Conservation (phyloP, 2,888 invertebrate genomes). For the Agrochola litura region DNA sequence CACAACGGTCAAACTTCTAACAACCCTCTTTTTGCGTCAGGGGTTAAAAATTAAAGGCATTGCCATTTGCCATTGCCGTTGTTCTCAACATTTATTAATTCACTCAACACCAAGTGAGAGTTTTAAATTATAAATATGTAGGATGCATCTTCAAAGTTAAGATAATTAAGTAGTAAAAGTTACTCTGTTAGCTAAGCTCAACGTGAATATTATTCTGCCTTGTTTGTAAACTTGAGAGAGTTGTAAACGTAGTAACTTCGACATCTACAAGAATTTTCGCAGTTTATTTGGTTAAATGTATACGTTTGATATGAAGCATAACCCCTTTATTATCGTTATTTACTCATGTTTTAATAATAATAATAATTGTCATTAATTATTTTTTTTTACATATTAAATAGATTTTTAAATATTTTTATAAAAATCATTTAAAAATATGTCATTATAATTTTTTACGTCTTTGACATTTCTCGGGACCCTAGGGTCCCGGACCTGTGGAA, state of each 20-base stretch:
- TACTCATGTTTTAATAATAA: neutral
- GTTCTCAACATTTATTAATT: too few relatives aligned
- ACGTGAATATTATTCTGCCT: neutral
- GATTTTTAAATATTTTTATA: too few relatives aligned
- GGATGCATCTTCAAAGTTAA: neutral
- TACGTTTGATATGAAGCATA: neutral
- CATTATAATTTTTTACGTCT: too few relatives aligned
- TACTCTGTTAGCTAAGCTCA: neutral
- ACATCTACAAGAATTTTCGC: neutral
- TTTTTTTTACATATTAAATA: too few relatives aligned
- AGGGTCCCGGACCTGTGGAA: too few relatives aligned
- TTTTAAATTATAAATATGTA: neutral
- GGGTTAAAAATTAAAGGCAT: too few relatives aligned
- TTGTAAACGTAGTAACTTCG: neutral
- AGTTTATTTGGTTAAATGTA: neutral
- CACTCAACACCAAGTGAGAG: neutral
- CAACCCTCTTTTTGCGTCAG: too few relatives aligned
- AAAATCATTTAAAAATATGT: too few relatives aligned
- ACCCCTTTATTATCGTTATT: neutral
- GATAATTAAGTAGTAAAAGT: slow-evolving; percentile 5
- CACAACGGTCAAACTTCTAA: too few relatives aligned
- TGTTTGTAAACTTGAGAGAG: neutral
- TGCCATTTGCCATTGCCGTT: too few relatives aligned
- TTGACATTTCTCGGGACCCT: too few relatives aligned
- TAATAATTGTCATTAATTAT: too few relatives aligned